Conservation (phyloP, 2,888 invertebrate genomes). For the Lamellibrachia satsuma region DNA sequence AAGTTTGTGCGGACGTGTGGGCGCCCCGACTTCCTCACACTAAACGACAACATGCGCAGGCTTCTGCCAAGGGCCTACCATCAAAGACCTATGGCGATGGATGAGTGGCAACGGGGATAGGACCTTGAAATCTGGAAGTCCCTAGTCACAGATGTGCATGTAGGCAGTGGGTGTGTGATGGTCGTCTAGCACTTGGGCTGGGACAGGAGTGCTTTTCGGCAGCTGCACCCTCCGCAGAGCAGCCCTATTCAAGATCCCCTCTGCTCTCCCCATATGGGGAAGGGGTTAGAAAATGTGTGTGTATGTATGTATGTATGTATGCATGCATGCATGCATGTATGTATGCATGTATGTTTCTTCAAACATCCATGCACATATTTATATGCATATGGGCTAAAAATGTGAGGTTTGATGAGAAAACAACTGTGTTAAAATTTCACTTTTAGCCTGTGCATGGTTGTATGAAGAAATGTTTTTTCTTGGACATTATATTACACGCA, state of each 20-base stretch:
- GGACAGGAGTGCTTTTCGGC: neutral
- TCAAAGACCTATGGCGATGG: too few species aligned
- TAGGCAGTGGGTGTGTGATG: too few species aligned
- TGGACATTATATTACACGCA: too few species aligned
- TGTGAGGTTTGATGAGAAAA: too few species aligned
- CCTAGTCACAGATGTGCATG: too few species aligned
- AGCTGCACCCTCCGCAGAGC: neutral
- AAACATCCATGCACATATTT: neutral
- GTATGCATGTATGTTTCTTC: neutral
- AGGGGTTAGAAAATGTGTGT: neutral
- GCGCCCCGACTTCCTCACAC: neutral
- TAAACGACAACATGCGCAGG: too few species aligned
- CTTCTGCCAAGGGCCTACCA: too few species aligned
- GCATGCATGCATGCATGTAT: neutral
- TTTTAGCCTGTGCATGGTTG: neutral
- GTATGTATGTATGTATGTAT: constrained; percentile 10
- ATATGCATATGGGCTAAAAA: neutral
- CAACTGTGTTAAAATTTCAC: neutral
- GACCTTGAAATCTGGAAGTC: too few species aligned
- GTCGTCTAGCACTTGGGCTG: too few species aligned
- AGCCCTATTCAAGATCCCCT: too few species aligned
- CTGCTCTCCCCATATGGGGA: too few species aligned
- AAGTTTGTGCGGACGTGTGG: neutral
- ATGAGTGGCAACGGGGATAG: too few species aligned
- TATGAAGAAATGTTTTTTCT: neutral